A percentile compares a stretch with the other conserved stretches of the same genome.
phyloP scores from a whole-genome alignment of 2,113 vertebrate species.

The Tringa solitaria region DNA sequence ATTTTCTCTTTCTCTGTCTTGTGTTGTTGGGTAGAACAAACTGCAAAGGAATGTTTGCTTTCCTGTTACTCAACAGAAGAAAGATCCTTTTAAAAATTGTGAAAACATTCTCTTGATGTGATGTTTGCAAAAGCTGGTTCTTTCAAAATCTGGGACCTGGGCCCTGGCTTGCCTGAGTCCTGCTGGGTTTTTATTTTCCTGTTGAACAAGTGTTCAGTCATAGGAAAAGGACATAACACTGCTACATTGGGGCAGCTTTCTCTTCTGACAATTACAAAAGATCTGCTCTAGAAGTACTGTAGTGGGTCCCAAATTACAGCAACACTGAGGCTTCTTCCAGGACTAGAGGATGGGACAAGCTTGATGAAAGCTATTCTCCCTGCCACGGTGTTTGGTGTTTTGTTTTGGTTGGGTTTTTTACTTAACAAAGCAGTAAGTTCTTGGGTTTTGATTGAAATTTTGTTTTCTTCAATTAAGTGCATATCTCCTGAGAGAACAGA shows the following conservation, averaged over 20 bases:
- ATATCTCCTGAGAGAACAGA: neutral
- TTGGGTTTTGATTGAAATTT: neutral
- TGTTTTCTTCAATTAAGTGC: neutral
- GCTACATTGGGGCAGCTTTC: neutral
- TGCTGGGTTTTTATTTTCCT: neutral
- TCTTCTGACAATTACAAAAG: neutral
- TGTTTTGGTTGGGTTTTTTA: neutral
- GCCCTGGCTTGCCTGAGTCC: neutral
- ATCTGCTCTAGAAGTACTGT: neutral
- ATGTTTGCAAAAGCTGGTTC: neutral
- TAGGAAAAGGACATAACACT: rapidly evolving
- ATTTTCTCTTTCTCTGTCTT: constrained; percentile 26
- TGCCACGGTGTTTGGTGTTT: neutral
- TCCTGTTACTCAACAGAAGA: neutral
- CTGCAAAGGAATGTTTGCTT: neutral
- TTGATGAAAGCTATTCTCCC: neutral
- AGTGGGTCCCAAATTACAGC: neutral
- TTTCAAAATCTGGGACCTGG: neutral
- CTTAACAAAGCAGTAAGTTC: neutral
- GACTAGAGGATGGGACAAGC: neutral
- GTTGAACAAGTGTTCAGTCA: neutral
- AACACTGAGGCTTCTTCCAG: neutral
- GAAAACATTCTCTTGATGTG: neutral
- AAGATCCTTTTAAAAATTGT: neutral
- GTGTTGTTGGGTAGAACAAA: neutral